A percentile compares a stretch with the other conserved stretches of the same genome.
Evolutionary conservation across 2,113 vertebrate species (phyloP).

Genomic region (Bubo blakistoni): DNA sequence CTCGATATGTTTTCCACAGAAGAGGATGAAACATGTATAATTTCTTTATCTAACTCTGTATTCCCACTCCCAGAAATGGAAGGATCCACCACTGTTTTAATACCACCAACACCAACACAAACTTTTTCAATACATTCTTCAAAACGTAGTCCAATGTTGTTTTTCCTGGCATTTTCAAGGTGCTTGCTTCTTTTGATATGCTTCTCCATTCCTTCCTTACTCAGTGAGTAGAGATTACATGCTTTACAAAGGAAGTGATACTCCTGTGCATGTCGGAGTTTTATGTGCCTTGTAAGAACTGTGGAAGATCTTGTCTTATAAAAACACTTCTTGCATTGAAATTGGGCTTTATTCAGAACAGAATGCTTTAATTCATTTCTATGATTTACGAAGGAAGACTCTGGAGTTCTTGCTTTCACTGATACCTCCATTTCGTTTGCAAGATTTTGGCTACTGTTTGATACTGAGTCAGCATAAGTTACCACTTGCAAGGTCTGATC

Average conservation of each 20-base stretch:
- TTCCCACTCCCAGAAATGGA: slow-evolving; percentile 25
- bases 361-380: slow-evolving; percentile 71
- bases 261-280: slow-evolving; percentile 81
- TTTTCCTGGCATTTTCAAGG: slow-evolving; percentile 81
- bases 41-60: slow-evolving; percentile 49
- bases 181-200: slow-evolving; percentile 89
- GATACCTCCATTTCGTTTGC: slow-evolving; percentile 17
- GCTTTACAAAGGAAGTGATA: slow-evolving; percentile 88
- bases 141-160: slow-evolving; percentile 76
- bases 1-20: background rate
- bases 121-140: slow-evolving; percentile 87
- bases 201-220: slow-evolving; percentile 86
- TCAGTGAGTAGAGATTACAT: slow-evolving; percentile 87
- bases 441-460: background rate
- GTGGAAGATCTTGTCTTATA: slow-evolving; percentile 85
- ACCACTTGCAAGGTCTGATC: slow-evolving; percentile 23
- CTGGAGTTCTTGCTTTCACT: slow-evolving; percentile 33
- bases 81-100: slow-evolving; percentile 67
- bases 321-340: slow-evolving; percentile 88
- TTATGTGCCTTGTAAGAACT: slow-evolving; percentile 84
- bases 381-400: slow-evolving; percentile 31
- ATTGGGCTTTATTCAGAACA: slow-evolving; percentile 74
- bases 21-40: slow-evolving; percentile 11
- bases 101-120: slow-evolving; percentile 73
- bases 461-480: background rate